These are phyloP conservation scores for Pagrus major DNA, from an alignment of 2,113 vertebrate species.

Conservation along the genomic window DNA sequence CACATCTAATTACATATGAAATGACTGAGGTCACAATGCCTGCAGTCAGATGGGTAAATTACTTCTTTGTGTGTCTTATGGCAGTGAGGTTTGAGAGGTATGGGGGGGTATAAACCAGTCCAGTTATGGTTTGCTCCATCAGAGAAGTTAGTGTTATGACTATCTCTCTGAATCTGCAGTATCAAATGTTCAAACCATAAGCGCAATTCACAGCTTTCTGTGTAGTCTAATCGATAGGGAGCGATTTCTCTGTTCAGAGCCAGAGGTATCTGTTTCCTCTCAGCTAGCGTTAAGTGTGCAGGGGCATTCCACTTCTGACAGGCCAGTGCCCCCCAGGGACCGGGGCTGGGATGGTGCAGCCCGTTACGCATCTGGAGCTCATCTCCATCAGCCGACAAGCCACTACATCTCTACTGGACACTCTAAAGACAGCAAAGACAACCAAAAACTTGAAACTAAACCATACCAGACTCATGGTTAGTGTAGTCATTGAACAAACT, in stretches of 20 bases:
- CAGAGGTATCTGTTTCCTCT: slow-evolving; percentile 80
- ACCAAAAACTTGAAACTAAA: neutral
- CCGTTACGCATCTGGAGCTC: slow-evolving; percentile 79
- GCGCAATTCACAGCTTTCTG: slow-evolving; percentile 78
- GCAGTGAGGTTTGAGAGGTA: neutral
- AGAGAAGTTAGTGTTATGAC: slow-evolving; percentile 70
- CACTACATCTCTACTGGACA: slow-evolving; percentile 67
- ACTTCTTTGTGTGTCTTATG: slow-evolving; percentile 64
- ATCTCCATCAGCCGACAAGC: slow-evolving; percentile 63
- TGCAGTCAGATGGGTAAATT: slow-evolving; percentile 67
- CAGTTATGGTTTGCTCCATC: slow-evolving; percentile 37
- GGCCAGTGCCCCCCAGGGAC: slow-evolving; percentile 71
- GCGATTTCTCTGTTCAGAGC: slow-evolving; percentile 62
- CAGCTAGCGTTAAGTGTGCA: slow-evolving; percentile 79
- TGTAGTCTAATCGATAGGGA: slow-evolving; percentile 72
- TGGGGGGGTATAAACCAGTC: slow-evolving; percentile 11
- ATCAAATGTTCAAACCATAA: slow-evolving; percentile 82
- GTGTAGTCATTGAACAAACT: neutral
- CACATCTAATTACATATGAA: slow-evolving; percentile 71
- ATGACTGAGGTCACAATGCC: slow-evolving; percentile 58
- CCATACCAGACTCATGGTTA: neutral
- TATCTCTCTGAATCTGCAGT: slow-evolving; percentile 58
- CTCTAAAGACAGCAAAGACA: slow-evolving; percentile 14
- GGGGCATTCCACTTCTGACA: slow-evolving; percentile 82
- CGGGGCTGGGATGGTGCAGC: slow-evolving; percentile 56